Percentiles rank a stretch among this genome's conserved stretches.
Evolutionary conservation across 2,888 invertebrate species (phyloP).

Genomic region (Sphaeridia pumilis): DNA sequence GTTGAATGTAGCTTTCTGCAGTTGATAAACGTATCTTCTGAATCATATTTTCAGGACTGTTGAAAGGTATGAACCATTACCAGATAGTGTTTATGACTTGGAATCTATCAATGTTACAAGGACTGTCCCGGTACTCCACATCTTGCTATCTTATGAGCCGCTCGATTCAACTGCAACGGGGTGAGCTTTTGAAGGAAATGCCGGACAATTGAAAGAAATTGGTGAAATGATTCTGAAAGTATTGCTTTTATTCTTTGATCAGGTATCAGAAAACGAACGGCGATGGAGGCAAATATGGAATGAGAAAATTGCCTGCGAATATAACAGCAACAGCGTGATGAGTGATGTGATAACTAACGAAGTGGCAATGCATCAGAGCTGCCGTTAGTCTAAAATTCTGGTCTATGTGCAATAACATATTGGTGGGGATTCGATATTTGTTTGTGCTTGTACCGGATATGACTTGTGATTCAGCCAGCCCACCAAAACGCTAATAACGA

Average conservation of each 20-base stretch:
- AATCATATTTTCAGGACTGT: conserved; percentile 4
- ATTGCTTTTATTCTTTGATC: not conserved
- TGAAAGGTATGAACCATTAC: conserved; percentile 11
- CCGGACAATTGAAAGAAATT: not conserved
- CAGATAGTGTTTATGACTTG: conserved; percentile 2
- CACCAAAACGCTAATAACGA: no score
- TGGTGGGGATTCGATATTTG: no score
- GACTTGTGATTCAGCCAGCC: no score
- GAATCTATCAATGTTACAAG: conserved; percentile 10
- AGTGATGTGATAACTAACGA: no score
- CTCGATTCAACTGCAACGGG: not conserved
- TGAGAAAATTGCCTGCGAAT: conserved; percentile 1
- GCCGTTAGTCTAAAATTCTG: no score
- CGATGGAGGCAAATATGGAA: conserved; percentile 2
- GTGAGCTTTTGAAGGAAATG: not conserved
- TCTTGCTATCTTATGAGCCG: not conserved
- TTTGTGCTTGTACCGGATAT: no score
- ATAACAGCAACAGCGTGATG: no score
- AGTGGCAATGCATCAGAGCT: no score
- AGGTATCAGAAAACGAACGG: conserved; percentile 2
- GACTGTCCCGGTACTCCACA: conserved; percentile 10
- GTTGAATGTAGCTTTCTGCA: not conserved
- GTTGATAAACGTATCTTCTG: not conserved
- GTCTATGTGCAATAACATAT: no score
- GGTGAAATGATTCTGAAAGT: not conserved